These are phyloP conservation scores for Columbina picui DNA, from an alignment of 2,113 vertebrate genomes.

Conservation along the genomic window DNA sequence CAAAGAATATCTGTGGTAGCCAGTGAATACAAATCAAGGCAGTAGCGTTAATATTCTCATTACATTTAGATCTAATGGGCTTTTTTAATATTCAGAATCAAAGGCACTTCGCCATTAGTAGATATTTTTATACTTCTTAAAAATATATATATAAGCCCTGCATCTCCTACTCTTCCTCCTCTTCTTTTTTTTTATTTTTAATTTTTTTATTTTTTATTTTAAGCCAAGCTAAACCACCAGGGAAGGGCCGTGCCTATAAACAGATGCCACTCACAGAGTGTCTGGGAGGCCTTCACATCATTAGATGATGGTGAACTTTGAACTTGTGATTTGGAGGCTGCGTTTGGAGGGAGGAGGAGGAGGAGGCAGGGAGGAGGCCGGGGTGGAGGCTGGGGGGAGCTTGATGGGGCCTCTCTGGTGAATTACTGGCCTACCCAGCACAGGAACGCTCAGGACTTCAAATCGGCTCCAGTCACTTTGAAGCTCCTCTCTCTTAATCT, in stretches of 20 bases:
- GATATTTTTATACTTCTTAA: not conserved
- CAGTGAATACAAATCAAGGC: slow-evolving; percentile 59
- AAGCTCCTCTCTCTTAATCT: slow-evolving; percentile 74
- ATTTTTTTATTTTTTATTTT: not conserved
- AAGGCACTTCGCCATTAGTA: slow-evolving; percentile 27
- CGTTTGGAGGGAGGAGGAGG: slow-evolving; percentile 9
- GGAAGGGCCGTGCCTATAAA: slow-evolving; percentile 54
- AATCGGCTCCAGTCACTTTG: slow-evolving; percentile 74
- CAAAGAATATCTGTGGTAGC: not conserved
- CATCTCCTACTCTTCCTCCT: not conserved
- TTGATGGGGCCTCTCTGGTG: slow-evolving; percentile 72
- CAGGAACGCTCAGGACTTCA: slow-evolving; percentile 72
- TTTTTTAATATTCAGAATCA: slow-evolving; percentile 73
- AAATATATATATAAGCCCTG: not conserved
- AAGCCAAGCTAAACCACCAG: slow-evolving; percentile 52
- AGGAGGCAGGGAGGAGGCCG: not conserved
- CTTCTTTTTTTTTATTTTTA: not conserved
- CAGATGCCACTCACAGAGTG: slow-evolving; percentile 71
- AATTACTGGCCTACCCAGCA: slow-evolving; percentile 68
- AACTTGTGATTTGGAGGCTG: slow-evolving; percentile 64
- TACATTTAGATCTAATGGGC: slow-evolving; percentile 38
- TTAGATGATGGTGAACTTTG: slow-evolving; percentile 76
- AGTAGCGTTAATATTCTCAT: slow-evolving; percentile 42
- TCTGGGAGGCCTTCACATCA: slow-evolving; percentile 55
- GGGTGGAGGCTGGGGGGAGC: slow-evolving; percentile 32